phyloP scores from a whole-genome alignment of 2,797 vertebrate species.

The Lagodon rhomboides region DNA sequence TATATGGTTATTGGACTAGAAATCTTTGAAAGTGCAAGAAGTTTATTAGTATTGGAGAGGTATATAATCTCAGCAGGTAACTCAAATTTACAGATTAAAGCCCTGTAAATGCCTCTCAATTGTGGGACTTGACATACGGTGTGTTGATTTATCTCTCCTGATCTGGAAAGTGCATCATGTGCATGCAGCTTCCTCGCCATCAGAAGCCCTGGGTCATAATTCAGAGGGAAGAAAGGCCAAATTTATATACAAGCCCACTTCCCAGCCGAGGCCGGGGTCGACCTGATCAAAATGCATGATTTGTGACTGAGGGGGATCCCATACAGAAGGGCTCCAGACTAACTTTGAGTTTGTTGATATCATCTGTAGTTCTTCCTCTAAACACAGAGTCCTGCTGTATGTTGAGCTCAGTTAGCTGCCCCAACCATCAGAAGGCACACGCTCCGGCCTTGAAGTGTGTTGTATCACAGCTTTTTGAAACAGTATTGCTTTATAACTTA shows the following conservation, averaged over 20 bases:
- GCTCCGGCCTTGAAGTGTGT: background rate
- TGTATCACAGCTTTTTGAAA: conserved; percentile 12
- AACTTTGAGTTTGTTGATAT: too few relatives aligned
- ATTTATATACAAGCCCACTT: conserved; percentile 41
- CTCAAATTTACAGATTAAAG: conserved; percentile 54
- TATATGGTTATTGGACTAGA: conserved; percentile 34
- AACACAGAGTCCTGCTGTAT: too few relatives aligned
- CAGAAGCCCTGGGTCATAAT: conserved; percentile 46
- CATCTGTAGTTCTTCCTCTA: too few relatives aligned
- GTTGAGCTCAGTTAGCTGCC: too few relatives aligned
- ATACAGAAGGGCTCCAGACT: too few relatives aligned
- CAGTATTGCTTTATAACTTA: conserved; percentile 1
- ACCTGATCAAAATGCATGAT: conserved; percentile 53
- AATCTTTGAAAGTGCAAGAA: conserved; percentile 32
- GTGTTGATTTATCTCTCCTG: conserved; percentile 39
- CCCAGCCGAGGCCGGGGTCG: conserved; percentile 13
- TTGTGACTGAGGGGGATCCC: conserved; percentile 38
- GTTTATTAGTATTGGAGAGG: conserved; percentile 32
- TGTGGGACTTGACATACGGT: conserved; percentile 27
- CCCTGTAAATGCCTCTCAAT: conserved; percentile 34
- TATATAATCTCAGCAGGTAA: conserved; percentile 60
- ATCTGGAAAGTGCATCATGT: conserved; percentile 74
- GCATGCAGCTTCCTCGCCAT: conserved; percentile 24
- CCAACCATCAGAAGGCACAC: background rate
- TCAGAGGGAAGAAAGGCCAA: conserved; percentile 40